A percentile compares a stretch with the other conserved stretches of the same genome.
Conservation (phyloP, 2,888 invertebrate species). For the Andrena trimmerana region DNA sequence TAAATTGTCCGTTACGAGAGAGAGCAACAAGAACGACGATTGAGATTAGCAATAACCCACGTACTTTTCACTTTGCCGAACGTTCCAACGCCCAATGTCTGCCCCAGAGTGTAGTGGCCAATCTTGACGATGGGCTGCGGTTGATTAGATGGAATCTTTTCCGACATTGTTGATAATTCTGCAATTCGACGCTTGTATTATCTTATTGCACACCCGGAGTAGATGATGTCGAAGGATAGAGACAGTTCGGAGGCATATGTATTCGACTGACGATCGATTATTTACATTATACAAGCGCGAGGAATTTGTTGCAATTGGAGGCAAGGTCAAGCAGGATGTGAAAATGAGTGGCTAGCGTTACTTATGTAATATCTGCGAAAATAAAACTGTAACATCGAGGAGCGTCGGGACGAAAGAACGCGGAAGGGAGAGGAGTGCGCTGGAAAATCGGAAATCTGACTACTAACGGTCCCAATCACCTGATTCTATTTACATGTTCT, state of each 20-base stretch:
- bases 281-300: constrained; percentile 28
- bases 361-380: background rate
- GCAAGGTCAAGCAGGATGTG: constrained; percentile 45
- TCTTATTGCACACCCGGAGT: background rate
- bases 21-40: too few relatives aligned
- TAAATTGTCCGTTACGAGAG: background rate
- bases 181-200: background rate
- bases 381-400: background rate
- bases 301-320: constrained; percentile 16
- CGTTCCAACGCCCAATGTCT: constrained; percentile 98
- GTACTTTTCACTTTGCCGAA: constrained; percentile 99
- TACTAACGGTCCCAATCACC: constrained; percentile 56
- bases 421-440: background rate
- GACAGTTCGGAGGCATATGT: background rate
- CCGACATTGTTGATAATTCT: constrained; percentile 76
- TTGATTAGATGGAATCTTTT: constrained; percentile 78
- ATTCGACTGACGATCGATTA: background rate
- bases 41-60: constrained; percentile 67
- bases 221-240: background rate
- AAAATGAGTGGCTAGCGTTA: background rate
- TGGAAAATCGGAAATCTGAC: constrained; percentile 22
- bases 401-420: background rate
- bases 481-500: constrained; percentile 72
- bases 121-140: constrained; percentile 95
- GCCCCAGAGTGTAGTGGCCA: constrained; percentile 98